phyloP scores from a whole-genome alignment of 2,797 vertebrate genomes.

The Fratercula arctica region DNA sequence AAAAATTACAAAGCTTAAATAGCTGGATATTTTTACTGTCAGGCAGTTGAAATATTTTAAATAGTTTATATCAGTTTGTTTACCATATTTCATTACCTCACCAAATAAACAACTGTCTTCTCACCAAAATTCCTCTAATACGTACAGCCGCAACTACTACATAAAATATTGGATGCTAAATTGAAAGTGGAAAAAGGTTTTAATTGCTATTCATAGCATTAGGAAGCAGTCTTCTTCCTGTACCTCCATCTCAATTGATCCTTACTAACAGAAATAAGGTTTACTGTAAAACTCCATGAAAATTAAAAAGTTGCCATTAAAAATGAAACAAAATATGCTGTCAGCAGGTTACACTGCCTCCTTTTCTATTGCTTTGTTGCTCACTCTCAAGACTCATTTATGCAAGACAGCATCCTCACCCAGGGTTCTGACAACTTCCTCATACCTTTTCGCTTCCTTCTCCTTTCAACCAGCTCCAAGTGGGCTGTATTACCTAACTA shows the following conservation, averaged over 20 bases:
- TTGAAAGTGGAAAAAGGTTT: background rate
- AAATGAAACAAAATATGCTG: background rate
- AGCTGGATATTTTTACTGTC: background rate
- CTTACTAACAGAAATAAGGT: background rate
- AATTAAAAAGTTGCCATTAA: background rate
- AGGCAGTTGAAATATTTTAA: background rate
- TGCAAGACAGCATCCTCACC: background rate
- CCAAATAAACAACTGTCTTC: background rate
- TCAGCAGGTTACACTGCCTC: background rate
- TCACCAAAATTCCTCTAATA: background rate
- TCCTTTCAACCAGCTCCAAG: background rate
- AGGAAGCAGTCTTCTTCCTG: background rate
- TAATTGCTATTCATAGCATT: background rate
- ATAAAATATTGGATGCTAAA: background rate
- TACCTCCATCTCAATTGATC: background rate
- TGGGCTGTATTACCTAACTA: background rate
- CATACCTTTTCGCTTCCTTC: background rate
- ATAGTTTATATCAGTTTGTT: background rate
- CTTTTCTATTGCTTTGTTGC: background rate
- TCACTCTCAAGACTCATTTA: background rate
- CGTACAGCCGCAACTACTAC: background rate
- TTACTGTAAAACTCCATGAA: background rate
- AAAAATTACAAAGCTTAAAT: background rate
- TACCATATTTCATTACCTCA: background rate
- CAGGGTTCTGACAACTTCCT: background rate